phyloP scores from a whole-genome alignment of 2,113 vertebrate species.

The Peromyscus californicus region DNA sequence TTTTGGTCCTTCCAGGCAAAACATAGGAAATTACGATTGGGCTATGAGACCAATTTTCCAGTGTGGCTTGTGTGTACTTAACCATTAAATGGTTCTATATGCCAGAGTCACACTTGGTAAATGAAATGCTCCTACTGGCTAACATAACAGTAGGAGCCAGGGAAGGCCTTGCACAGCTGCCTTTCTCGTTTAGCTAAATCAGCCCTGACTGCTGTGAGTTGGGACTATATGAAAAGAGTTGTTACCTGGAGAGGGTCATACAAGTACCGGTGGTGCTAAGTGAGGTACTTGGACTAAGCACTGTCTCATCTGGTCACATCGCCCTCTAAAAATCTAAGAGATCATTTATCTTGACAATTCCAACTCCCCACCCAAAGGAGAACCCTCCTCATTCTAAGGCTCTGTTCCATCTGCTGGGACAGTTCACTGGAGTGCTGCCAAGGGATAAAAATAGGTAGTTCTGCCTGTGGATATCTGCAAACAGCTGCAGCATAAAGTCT shows the following conservation, averaged over 20 bases:
- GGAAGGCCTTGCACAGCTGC: neutral
- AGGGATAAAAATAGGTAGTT: slow-evolving; percentile 82
- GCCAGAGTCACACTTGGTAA: slow-evolving; percentile 14
- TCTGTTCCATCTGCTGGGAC: slow-evolving; percentile 66
- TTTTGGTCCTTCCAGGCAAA: slow-evolving; percentile 62
- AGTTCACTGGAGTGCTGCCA: slow-evolving; percentile 72
- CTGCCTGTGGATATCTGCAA: slow-evolving; percentile 69
- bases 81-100: slow-evolving; percentile 33
- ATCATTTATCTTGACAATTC: slow-evolving; percentile 64
- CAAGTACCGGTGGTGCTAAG: slow-evolving; percentile 19
- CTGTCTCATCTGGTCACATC: slow-evolving; percentile 29
- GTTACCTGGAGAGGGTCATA: slow-evolving; percentile 3
- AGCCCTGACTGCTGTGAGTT: slow-evolving; percentile 36
- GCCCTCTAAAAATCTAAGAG: slow-evolving; percentile 56
- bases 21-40: slow-evolving; percentile 55
- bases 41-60: slow-evolving; percentile 34
- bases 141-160: neutral
- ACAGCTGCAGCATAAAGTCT: slow-evolving; percentile 77
- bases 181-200: slow-evolving; percentile 57
- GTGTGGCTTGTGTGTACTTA: slow-evolving; percentile 22
- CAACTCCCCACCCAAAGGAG: slow-evolving; percentile 63
- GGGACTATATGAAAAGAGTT: neutral
- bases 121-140: slow-evolving; percentile 13
- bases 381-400: slow-evolving; percentile 71
- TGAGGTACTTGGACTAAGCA: neutral